A percentile compares a stretch with the other conserved stretches of the same genome.
phyloP scores from a whole-genome alignment of 2,113 vertebrate genomes.

The Pseudois nayaur region DNA sequence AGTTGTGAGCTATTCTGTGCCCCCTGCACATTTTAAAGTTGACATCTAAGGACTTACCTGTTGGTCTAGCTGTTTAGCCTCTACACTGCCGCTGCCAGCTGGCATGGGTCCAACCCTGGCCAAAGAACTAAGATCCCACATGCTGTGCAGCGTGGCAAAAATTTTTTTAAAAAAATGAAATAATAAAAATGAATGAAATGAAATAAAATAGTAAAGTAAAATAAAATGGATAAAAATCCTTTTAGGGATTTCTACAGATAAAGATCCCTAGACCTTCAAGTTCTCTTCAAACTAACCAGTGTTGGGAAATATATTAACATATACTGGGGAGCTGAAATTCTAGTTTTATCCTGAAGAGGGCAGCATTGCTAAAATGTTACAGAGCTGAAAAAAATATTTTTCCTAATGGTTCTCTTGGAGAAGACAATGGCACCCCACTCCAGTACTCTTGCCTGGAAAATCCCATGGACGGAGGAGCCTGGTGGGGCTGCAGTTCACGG shows the following conservation, averaged over 20 bases:
- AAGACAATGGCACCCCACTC: no score
- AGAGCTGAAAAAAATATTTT: not conserved
- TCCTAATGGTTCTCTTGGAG: not conserved
- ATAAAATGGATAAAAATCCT: not conserved
- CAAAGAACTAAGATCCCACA: not conserved
- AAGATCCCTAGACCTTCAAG: not conserved
- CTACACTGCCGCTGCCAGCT: not conserved
- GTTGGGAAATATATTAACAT: not conserved
- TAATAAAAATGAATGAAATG: not conserved
- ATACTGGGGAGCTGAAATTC: not conserved
- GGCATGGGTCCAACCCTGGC: not conserved
- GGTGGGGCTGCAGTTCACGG: no score
- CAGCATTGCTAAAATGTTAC: slow-evolving; percentile 51
- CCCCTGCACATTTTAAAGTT: not conserved
- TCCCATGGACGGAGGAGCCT: no score
- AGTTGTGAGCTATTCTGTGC: not conserved
- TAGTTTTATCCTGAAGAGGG: slow-evolving; percentile 45
- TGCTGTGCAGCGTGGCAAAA: not conserved
- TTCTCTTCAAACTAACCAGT: not conserved
- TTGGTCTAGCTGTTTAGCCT: not conserved
- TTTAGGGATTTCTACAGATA: not conserved
- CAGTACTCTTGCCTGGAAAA: no score
- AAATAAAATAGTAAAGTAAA: not conserved
- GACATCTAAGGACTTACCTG: not conserved
- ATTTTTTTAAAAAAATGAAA: not conserved